A percentile compares a stretch with the other conserved stretches of the same genome.
phyloP scores from a whole-genome alignment of 2,113 vertebrate genomes.

The Seriola aureovittata region DNA sequence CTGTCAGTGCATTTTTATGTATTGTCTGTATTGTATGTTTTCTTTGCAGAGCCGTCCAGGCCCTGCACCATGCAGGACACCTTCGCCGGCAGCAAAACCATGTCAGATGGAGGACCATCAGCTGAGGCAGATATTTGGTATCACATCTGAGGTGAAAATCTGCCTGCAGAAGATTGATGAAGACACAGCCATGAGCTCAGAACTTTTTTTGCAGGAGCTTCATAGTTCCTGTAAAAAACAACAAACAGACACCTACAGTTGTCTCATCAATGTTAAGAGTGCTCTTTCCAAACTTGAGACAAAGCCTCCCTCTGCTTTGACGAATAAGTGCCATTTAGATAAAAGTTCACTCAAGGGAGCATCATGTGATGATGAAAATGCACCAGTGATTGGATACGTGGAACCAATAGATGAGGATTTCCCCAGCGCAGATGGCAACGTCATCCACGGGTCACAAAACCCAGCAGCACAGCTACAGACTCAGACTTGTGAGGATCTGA shows the following conservation, averaged over 20 bases:
- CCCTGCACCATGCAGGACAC: background rate
- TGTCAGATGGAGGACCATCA: constrained; percentile 43
- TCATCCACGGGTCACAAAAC: background rate
- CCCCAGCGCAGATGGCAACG: constrained; percentile 10
- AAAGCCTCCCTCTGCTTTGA: background rate
- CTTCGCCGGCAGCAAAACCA: background rate
- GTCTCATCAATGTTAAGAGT: background rate
- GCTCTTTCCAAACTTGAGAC: background rate
- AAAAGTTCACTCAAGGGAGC: background rate
- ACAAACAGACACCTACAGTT: background rate
- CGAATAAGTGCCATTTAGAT: background rate
- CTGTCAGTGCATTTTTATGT: background rate
- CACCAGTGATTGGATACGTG: constrained; percentile 28
- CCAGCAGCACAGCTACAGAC: background rate
- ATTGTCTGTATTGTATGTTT: background rate
- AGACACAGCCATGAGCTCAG: background rate
- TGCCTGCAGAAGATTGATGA: constrained; percentile 63
- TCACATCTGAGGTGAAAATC: constrained; percentile 72
- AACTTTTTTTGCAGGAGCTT: background rate
- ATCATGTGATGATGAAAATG: background rate
- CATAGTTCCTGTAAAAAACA: background rate
- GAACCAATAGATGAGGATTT: constrained; percentile 68
- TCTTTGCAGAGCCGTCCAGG: constrained; percentile 26
- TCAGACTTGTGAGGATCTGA: constrained; percentile 18
- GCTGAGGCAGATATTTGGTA: constrained; percentile 73